Base-by-base conservation (phyloP, 2,113 vertebrate species). In the Trachemys scripta region DNA sequence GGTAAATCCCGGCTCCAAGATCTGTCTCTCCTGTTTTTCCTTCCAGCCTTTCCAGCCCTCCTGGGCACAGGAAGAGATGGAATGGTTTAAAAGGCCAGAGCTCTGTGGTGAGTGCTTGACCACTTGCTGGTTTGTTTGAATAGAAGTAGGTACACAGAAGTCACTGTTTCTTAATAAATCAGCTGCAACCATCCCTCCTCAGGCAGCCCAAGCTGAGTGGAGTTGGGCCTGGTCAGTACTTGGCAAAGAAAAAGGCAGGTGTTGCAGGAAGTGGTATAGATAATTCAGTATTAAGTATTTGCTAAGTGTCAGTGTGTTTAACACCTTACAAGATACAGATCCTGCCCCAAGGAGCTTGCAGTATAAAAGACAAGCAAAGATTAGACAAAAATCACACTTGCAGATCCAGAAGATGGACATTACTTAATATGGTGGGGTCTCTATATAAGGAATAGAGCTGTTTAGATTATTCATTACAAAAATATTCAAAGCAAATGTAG, bases 291-390 rank as follows among this genome's bases (percentile, higher is more conserved):
- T 75, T 38, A 75, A 42, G 10, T 38, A 42, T 72, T 72, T n/a
- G 35, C 69, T 72, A 20, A 22, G 24, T 24, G 45, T 42, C 42
- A 25, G 42, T 76, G 72, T 45, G 38, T 76, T 76, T 17, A 25
- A 24, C 13, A 57, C 29, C 78, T 22, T 20, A 50, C 29, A 56
- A 82, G 11, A 56, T 22, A 42, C 10, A 29, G 0, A 47, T 80
- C 2, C 4, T 75, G 72, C 51, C 42, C 0, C 69, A 25, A 76
- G 0, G 54, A 88, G 69, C 29, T 1, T 2, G 62, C 35, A 10
- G 49, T 17, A 8, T 29, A 54, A 20, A 1, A 0, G 83, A 17
- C 9, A 0, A 76, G 65, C 56, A 50, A 65, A 24, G 27, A 38
- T 20, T 80, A 90, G 38, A 50, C 35, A 53, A 31, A 27, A 90